Evolutionary conservation across 2,797 vertebrate genomes (phyloP), one percentile per base, ranked within the genome.

Genomic region (Perdix hodgsoniae): DNA sequence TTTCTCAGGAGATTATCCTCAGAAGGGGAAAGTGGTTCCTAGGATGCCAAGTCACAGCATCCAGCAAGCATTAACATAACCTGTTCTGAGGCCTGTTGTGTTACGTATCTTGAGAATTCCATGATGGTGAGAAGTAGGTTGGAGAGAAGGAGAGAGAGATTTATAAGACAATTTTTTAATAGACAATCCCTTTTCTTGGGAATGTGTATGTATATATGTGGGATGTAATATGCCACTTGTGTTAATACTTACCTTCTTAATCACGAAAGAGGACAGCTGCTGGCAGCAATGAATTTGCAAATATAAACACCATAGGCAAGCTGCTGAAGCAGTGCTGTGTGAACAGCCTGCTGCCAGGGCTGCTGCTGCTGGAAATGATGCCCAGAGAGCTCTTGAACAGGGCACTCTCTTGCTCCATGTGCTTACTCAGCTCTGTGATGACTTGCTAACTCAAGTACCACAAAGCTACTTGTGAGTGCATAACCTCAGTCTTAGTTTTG

Each of bases 1-100:
- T 89, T 93, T 79, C 83, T 69, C 54, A 83, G 78, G 77, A 92
- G 78, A 86, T 93, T 96, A 83, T 91, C 90, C 90, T 75, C 61
- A 83, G 76, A 80, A 94, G 75, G 90, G 19, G 33, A 78, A 91
- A 94, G 82, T 35, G 64, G 12, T 79, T 96, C 86, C 83, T 72
- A 35, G 4, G 1, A 64, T 57, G 90, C 35, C 45, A 73, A 91
- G 79, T 81, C 54, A 94, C 92, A 94, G 26, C 29, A 91, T 72
- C 66, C 61, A 82, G 54, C 69, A 65, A 45, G 37, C 64, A 52
- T 77, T 17, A 49, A 86, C 85, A 52, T 56, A 86, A 50, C 11
- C 40, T 33, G 64, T 45, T 47, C 23, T 61, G 69, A 65, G 57
- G 47, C 40, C 52, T 54, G 42, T 33, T 66, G 40, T 47, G 45